phyloP scores from a whole-genome alignment of 2,113 vertebrate species.

The Oreotrochilus melanogaster region DNA sequence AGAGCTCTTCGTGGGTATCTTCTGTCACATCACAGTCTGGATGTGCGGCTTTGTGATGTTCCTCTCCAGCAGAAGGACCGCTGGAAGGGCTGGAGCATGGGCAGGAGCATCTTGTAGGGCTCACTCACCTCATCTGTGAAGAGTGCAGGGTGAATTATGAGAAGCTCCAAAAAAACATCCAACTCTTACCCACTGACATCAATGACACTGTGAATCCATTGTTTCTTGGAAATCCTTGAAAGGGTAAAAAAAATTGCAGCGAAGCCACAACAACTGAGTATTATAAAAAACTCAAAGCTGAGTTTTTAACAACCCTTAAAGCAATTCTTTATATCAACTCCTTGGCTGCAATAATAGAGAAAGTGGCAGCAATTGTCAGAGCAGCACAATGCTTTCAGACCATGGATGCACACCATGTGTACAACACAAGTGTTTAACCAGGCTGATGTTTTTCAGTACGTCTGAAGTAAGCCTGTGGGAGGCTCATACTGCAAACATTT shows the following conservation, averaged over 20 bases:
- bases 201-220: not conserved
- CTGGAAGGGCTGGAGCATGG: rapidly evolving
- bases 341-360: not conserved
- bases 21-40: not conserved
- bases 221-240: not conserved
- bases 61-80: rapidly evolving
- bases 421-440: rapidly evolving
- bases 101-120: not conserved
- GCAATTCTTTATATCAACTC: not conserved
- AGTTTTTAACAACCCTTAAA: not conserved
- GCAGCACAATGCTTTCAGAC: not conserved
- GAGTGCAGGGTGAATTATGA: not conserved
- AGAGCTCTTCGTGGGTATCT: not conserved
- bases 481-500: not conserved
- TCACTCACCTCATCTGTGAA: not conserved
- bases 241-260: not conserved
- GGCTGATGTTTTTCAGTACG: not conserved
- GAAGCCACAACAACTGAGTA: not conserved
- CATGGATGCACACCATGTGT: rapidly evolving
- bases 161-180: not conserved
- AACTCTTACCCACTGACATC: not conserved
- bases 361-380: not conserved
- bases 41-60: not conserved
- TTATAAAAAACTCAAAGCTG: not conserved
- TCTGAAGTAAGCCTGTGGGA: not conserved